Evolutionary conservation across 2,113 vertebrate species (phyloP), one percentile per base, ranked within the genome.

Genomic region (Sterrhoptilus dennistouni): DNA sequence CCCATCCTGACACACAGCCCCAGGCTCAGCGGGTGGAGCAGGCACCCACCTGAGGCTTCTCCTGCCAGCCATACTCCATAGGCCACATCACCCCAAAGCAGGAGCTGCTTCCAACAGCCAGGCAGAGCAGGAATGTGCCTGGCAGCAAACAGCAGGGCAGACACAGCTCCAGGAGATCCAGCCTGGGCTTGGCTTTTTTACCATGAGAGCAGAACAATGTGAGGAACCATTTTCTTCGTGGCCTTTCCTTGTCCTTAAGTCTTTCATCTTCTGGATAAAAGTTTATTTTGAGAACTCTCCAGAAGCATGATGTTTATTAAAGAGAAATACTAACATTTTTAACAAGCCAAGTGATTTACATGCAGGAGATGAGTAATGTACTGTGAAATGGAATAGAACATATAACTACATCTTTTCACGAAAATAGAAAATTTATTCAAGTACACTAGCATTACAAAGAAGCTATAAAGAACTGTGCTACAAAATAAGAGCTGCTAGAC

Each of bases 371-470:
- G 64, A 96, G 64, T 82, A 95, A 94, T 63, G 70, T 63, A 70
- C 68, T 86, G 63, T 74, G 71, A 94, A 96, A 95, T 50, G 42
- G 69, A 92, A 74, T 50, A 85, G 66, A 87, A 94, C 78, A 80
- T 70, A 63, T 49, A 91, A 83, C 72, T 91, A 69, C 27, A 78
- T 79, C 65, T 87, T 95, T 94, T 87, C 90, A 97, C 83, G 90
- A 82, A 88, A 88, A 68, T 28, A 96, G 74, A 92, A 96, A 96
- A 93, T 75, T 59, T 87, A 95, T 96, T 94, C 88, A 91, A 94
- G 76, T 94, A 96, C 40, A 90, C 25, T 35, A 33, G 54, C 54
- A 91, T 93, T 95, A 94, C 56, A 93, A 83, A 96, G 81, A 94
- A 91, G 75, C 79, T 92, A 91, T 91, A 97, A 97, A 97, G 95